These are phyloP conservation scores for Drosophila takahashii DNA, from an alignment of 1,140 invertebrate genomes.

Conservation along the genomic window DNA sequence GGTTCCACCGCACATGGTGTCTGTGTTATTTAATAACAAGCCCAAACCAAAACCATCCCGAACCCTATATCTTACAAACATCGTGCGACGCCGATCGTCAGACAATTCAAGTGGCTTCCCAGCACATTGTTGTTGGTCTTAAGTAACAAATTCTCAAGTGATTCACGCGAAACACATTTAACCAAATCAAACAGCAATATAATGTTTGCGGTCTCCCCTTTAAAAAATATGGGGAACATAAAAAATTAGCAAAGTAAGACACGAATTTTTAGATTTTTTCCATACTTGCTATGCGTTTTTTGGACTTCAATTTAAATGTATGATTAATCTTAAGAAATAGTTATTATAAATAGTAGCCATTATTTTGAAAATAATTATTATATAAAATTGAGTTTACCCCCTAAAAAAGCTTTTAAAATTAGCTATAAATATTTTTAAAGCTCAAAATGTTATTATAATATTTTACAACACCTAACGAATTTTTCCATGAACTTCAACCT, in stretches of 20 bases:
- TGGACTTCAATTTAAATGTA: no score
- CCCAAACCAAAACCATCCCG: neutral
- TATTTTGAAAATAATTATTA: no score
- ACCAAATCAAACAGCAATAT: conserved; percentile 43
- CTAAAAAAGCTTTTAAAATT: no score
- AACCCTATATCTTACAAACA: neutral
- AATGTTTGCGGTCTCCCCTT: conserved; percentile 15
- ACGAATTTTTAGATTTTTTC: conserved; percentile 3
- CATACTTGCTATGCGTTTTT: conserved; percentile 17
- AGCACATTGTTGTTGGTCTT: conserved; percentile 23
- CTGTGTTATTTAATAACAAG: conserved; percentile 50
- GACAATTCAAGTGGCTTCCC: conserved; percentile 49
- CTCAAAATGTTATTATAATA: no score
- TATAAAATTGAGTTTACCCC: no score
- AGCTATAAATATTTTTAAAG: no score
- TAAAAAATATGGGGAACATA: neutral
- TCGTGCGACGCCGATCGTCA: conserved; percentile 25
- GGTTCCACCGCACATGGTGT: conserved; percentile 38
- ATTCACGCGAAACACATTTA: conserved; percentile 58
- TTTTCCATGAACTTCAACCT: no score
- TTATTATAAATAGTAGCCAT: no score
- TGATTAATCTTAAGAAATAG: no score
- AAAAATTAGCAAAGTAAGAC: conserved; percentile 29
- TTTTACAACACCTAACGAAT: no score
- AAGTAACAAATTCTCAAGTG: conserved; percentile 34